phyloP scores from a whole-genome alignment of 2,797 vertebrate genomes.

The Sebastes aleutianus region DNA sequence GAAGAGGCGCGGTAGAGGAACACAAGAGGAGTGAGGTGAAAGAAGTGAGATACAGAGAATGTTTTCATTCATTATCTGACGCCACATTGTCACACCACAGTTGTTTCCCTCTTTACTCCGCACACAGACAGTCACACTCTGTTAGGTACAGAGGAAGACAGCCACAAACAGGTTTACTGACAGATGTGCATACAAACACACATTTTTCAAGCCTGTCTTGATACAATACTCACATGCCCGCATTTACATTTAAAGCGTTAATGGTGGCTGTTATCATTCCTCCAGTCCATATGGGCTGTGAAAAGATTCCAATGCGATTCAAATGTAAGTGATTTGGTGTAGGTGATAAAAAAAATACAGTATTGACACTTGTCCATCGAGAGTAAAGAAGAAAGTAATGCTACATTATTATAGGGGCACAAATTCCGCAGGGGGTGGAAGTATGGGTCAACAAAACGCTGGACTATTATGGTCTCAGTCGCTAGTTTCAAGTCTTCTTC shows the following conservation, averaged over 20 bases:
- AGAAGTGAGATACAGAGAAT: conserved; percentile 6
- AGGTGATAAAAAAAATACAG: too few species aligned
- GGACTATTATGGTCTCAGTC: neutral
- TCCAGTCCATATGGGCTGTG: neutral
- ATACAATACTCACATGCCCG: neutral
- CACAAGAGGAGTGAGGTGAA: conserved; percentile 3
- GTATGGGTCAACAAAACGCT: neutral
- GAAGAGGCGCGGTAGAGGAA: neutral
- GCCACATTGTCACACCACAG: neutral
- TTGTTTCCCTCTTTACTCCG: conserved; percentile 18
- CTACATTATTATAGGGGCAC: neutral
- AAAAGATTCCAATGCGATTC: neutral
- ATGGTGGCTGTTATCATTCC: neutral
- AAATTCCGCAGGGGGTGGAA: neutral
- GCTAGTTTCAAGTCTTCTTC: too few species aligned
- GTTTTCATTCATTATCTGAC: conserved; percentile 39
- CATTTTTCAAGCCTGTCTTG: neutral
- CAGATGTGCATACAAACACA: conserved; percentile 7
- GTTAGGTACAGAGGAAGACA: neutral
- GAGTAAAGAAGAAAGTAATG: neutral
- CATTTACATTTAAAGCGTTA: neutral
- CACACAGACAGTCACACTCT: conserved; percentile 9
- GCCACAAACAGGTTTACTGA: neutral
- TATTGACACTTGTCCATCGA: neutral
- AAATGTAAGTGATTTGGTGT: too few species aligned